A percentile compares a stretch with the other conserved stretches of the same genome.
phyloP scores from a whole-genome alignment of 2,113 vertebrate genomes.

The Phalacrocorax aristotelis region DNA sequence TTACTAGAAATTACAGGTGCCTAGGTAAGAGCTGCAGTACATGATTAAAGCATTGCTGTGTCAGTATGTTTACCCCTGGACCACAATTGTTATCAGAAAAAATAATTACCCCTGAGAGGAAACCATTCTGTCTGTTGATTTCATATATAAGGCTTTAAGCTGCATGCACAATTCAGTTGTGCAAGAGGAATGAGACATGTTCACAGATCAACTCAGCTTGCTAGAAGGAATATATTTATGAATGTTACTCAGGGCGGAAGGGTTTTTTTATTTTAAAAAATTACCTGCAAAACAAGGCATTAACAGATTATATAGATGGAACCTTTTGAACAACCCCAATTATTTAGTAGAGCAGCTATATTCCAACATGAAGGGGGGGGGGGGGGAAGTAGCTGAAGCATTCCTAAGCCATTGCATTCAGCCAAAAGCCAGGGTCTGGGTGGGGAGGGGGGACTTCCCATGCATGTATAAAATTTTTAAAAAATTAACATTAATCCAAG shows the following conservation, averaged over 20 bases:
- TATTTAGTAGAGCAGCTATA: not conserved
- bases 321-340: not conserved
- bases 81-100: not conserved
- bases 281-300: not conserved
- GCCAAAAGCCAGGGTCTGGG: fast-evolving
- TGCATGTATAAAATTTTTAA: fast-evolving
- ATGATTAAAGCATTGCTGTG: not conserved
- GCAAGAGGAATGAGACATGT: not conserved
- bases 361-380: not conserved
- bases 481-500: not conserved
- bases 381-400: not conserved
- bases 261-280: not conserved
- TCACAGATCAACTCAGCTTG: not conserved
- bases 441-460: not conserved
- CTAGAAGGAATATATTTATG: not conserved
- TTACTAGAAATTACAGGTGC: not conserved
- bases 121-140: not conserved
- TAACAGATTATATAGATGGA: not conserved
- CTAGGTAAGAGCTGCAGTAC: not conserved
- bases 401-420: not conserved
- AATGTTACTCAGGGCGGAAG: not conserved
- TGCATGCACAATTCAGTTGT: not conserved
- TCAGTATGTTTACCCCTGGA: not conserved
- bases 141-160: not conserved
- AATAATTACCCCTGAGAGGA: not conserved